Evolutionary conservation across 1,140 invertebrate species (phyloP).

Genomic region (Bombus difficillimus): DNA sequence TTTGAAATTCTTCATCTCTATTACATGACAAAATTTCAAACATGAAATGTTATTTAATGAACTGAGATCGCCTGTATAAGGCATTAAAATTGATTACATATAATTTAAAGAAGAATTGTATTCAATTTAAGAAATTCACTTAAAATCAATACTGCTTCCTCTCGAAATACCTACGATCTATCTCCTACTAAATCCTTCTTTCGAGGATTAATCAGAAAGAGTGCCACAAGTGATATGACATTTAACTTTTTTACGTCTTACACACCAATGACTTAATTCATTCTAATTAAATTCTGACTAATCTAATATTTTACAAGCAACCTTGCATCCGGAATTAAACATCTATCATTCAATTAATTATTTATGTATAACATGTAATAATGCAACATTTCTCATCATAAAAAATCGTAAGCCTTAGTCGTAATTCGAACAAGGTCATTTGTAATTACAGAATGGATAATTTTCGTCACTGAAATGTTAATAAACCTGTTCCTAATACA

Average conservation of each 20-base stretch:
- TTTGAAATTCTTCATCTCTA: constrained; percentile 35
- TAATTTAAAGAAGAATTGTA: constrained; percentile 37
- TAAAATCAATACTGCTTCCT: constrained; percentile 37
- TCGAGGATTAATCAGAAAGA: constrained; percentile 39
- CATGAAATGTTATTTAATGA: constrained; percentile 40
- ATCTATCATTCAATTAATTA: constrained; percentile 71
- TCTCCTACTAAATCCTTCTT: constrained; percentile 21
- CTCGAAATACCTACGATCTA: constrained; percentile 12
- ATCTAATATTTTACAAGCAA: constrained; percentile 74
- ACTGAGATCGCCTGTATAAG: constrained; percentile 37
- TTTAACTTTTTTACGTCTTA: constrained; percentile 38
- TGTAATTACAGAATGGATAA: constrained; percentile 71
- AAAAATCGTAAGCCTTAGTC: constrained; percentile 77
- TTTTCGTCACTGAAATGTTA: constrained; percentile 65
- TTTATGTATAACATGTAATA: constrained; percentile 73
- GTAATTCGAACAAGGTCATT: constrained; percentile 74
- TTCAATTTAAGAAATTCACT: constrained; percentile 41
- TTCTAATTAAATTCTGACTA: constrained; percentile 56
- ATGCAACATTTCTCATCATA: constrained; percentile 74
- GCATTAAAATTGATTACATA: constrained; percentile 40
- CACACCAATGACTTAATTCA: constrained; percentile 41
- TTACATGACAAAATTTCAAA: constrained; percentile 43
- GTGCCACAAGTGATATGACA: constrained; percentile 51
- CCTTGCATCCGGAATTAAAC: constrained; percentile 77
- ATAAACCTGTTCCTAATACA: constrained; percentile 62